phyloP scores from a whole-genome alignment of 2,888 invertebrate genomes.

The Brachylomia viminalis region DNA sequence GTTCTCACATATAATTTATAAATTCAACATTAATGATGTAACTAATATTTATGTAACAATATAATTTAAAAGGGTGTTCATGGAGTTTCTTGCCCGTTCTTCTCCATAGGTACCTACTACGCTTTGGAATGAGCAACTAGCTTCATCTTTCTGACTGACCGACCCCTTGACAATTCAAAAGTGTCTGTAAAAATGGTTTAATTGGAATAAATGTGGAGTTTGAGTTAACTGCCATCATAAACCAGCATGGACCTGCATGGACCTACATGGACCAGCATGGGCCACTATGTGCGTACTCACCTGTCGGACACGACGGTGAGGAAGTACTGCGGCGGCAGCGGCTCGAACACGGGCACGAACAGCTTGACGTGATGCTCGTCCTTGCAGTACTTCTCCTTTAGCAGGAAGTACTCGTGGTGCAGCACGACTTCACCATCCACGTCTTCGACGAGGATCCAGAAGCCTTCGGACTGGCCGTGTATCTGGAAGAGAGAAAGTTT shows the following conservation, averaged over 20 bases:
- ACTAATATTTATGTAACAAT: too few species aligned
- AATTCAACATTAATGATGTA: too few species aligned
- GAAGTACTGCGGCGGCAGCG: slow-evolving; percentile 99
- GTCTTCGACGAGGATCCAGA: slow-evolving; percentile 97
- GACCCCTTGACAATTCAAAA: too few species aligned
- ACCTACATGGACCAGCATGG: background rate
- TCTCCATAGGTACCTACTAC: too few species aligned
- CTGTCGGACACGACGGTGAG: slow-evolving; percentile 96
- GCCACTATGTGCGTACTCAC: slow-evolving; percentile 59
- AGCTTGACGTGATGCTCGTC: slow-evolving; percentile 99
- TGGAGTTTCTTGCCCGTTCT: too few species aligned
- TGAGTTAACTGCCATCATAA: background rate
- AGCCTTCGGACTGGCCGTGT: slow-evolving; percentile 95
- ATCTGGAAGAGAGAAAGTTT: slow-evolving; percentile 87
- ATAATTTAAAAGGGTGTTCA: too few species aligned
- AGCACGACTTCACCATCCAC: slow-evolving; percentile 97
- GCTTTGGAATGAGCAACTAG: too few species aligned
- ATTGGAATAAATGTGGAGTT: too few species aligned
- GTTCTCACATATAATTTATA: too few species aligned
- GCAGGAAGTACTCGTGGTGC: slow-evolving; percentile 98
- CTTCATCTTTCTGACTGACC: too few species aligned
- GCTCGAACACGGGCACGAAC: slow-evolving; percentile 99
- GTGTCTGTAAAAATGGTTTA: too few species aligned
- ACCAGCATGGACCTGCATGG: background rate
- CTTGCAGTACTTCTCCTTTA: slow-evolving; percentile 97